Percentiles rank a stretch among this genome's conserved stretches.
phyloP scores from a whole-genome alignment of 2,113 vertebrate species.

The Speoplatyrhinus poulsoni region DNA sequence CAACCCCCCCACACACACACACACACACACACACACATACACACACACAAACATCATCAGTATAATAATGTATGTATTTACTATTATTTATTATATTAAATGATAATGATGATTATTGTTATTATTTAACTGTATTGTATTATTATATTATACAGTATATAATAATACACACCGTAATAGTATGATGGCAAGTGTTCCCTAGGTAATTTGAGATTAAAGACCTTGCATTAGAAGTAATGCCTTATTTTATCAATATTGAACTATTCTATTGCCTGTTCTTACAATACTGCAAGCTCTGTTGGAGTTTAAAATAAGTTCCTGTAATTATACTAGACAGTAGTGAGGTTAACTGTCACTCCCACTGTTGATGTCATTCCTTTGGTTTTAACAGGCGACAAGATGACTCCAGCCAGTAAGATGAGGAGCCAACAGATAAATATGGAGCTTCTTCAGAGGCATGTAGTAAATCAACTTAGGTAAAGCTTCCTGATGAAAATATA shows the following conservation, averaged over 20 bases:
- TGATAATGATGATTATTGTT: too few relatives aligned
- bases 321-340: constrained; percentile 32
- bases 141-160: too few relatives aligned
- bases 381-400: constrained; percentile 60
- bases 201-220: too few relatives aligned
- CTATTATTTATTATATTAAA: too few relatives aligned
- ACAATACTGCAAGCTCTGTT: constrained; percentile 10
- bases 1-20: too few relatives aligned
- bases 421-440: constrained; percentile 64
- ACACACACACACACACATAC: too few relatives aligned
- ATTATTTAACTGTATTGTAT: too few relatives aligned
- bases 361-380: constrained; percentile 58
- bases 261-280: constrained; percentile 19
- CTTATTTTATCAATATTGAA: constrained; percentile 22
- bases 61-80: too few relatives aligned
- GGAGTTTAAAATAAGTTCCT: constrained; percentile 46
- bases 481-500: not conserved
- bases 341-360: constrained; percentile 9
- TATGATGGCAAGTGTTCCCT: too few relatives aligned
- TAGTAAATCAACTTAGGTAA: constrained; percentile 19
- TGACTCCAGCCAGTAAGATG: constrained; percentile 65
- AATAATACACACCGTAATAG: too few relatives aligned
- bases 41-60: too few relatives aligned
- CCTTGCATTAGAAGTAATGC: constrained; percentile 21
- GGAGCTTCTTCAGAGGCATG: constrained; percentile 49